Percentiles rank a stretch among this genome's conserved stretches.
Evolutionary conservation across 2,113 vertebrate species (phyloP).

Genomic region (Hucho hucho): DNA sequence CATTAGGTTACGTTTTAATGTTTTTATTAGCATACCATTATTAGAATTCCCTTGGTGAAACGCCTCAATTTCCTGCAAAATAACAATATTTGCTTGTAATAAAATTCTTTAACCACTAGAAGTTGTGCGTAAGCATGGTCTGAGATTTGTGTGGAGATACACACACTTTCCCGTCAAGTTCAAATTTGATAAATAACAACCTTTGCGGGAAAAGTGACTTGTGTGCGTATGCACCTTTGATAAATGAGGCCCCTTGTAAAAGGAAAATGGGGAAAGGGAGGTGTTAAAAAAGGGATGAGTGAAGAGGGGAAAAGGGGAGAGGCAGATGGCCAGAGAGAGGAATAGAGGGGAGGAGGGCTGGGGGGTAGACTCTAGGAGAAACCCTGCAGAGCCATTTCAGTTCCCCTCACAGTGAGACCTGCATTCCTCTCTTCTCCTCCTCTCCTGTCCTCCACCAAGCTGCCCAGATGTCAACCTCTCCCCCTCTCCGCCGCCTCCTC

Average conservation of each 20-base stretch:
- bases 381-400: constrained; percentile 72
- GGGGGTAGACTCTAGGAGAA: constrained; percentile 44
- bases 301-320: background rate
- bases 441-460: constrained; percentile 80
- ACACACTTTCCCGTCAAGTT: too few species aligned
- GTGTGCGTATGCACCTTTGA: too few species aligned
- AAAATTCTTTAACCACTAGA: too few species aligned
- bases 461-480: constrained; percentile 84
- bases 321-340: background rate
- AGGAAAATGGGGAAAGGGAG: background rate
- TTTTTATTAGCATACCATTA: too few species aligned
- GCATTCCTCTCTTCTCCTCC: constrained; percentile 67
- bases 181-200: too few species aligned
- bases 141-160: too few species aligned
- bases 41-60: too few species aligned
- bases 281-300: constrained; percentile 42
- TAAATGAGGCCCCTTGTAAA: too few species aligned
- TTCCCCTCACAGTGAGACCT: constrained; percentile 72
- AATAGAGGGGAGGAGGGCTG: constrained; percentile 55
- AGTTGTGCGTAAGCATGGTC: too few species aligned
- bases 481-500: constrained; percentile 55
- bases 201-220: background rate
- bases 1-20: too few species aligned
- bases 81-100: too few species aligned
- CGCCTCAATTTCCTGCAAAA: too few species aligned